phyloP scores from a whole-genome alignment of 2,888 invertebrate genomes.

The Trichacis sp. region DNA sequence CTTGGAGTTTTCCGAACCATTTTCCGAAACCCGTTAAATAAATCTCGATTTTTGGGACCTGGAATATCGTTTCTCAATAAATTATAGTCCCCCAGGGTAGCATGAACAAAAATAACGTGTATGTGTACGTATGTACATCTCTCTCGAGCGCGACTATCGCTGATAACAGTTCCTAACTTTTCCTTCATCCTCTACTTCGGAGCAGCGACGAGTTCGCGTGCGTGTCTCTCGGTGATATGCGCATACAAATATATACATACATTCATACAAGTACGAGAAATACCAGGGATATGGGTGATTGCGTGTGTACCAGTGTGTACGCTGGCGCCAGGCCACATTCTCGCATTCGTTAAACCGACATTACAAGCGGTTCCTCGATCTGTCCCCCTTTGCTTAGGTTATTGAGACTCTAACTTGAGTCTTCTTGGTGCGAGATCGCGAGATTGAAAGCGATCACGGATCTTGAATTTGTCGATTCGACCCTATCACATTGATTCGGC shows the following conservation, averaged over 20 bases:
- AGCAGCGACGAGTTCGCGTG: constrained; percentile 5
- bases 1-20: too few species aligned
- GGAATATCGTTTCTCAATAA: too few species aligned
- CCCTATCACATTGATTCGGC: constrained; percentile 40
- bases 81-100: too few species aligned
- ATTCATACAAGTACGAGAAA: constrained; percentile 3
- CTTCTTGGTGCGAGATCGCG: too few species aligned
- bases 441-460: constrained; percentile 26
- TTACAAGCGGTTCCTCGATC: constrained; percentile 20
- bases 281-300: constrained; percentile 5
- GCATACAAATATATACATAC: constrained; percentile 12
- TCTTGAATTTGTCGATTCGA: constrained; percentile 43
- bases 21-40: too few species aligned
- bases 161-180: constrained; percentile 5
- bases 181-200: constrained; percentile 4
- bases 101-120: too few species aligned
- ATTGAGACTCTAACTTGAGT: too few species aligned
- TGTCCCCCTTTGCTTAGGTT: constrained; percentile 16
- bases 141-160: not conserved
- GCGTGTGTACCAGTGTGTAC: constrained; percentile 23
- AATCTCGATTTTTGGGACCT: too few species aligned
- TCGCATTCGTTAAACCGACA: constrained; percentile 41
- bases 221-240: constrained; percentile 7
- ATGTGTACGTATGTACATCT: too few species aligned
- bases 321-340: constrained; percentile 44